Base-by-base conservation (phyloP, 92 coral and sea anemone genomes). In the Parazoanthus darwini region DNA sequence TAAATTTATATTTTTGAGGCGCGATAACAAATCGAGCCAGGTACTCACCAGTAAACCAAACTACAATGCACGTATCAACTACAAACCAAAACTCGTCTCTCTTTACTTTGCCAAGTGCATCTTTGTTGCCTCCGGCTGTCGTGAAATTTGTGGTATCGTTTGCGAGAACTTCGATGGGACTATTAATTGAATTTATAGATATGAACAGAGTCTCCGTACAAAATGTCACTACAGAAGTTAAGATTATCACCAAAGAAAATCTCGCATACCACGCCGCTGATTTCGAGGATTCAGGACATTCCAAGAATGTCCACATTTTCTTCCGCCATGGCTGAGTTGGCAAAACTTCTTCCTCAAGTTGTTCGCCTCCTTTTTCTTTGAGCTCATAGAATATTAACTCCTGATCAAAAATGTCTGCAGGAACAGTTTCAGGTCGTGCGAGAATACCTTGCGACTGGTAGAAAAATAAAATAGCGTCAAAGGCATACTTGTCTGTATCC, bases 381-480 rank as follows among this genome's bases (percentile, higher is more conserved):
- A 96, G 94, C 76, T 89, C 93, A 79, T 92, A 96, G 82, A 96
- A 96, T 38, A 91, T 82, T 20, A 96, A 94, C 35, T 95, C 99
- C 20, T 95, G 89, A 79, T 96, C 98, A 87, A 96, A 96, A 44
- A 88, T 88, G 42, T 93, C 91, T 81, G 83, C 93, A 35, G 99
- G 90, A 37, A 96, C 93, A 18, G 94, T 90, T 79, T 96, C 93
- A 70, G 98, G 98, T 14, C 98, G 90, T 22, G 98, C 89, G 14
- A 96, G 93, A 36, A 96, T 96, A 48, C 99, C 99, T 74, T 88
- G 90, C 67, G 98, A 95, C 46, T 96, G 99, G 85, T 96, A 96
- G 76, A 92, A 96, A 82, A 96, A 96, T 15, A 96, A 82, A 66
- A 96, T 95, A 8, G 99, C 96, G 59, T 96, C 99, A 80, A 96